phyloP scores from a whole-genome alignment of 2,888 invertebrate genomes.

The Drosophila seclusa region DNA sequence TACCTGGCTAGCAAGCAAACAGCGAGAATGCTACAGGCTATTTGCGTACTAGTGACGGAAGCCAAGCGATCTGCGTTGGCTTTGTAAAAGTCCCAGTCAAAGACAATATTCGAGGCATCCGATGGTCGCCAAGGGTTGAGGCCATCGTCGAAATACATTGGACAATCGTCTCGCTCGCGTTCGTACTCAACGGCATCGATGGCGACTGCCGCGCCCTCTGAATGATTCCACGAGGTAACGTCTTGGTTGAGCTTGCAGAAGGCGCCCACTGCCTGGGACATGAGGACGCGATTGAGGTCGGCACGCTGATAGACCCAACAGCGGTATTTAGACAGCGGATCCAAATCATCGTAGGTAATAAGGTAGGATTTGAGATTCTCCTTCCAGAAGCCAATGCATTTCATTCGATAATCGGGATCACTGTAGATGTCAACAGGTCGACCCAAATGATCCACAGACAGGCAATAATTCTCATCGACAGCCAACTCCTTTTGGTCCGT shows the following conservation, averaged over 20 bases:
- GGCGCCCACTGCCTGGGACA: constrained; percentile 95
- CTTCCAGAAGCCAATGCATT: constrained; percentile 99
- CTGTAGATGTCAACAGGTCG: constrained; percentile 97
- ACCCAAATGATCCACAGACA: constrained; percentile 98
- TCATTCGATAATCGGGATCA: constrained; percentile 98
- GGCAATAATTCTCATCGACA: constrained; percentile 97
- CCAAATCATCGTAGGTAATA: constrained; percentile 97
- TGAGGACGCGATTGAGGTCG: constrained; percentile 94
- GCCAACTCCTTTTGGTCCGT: constrained; percentile 97
- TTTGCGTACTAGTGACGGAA: constrained; percentile 4
- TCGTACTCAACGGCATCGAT: constrained; percentile 96
- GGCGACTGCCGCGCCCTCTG: constrained; percentile 96
- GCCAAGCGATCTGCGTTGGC: constrained; percentile 66
- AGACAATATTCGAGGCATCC: constrained; percentile 90
- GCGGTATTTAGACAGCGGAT: constrained; percentile 97
- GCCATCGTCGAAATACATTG: constrained; percentile 98
- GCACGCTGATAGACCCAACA: constrained; percentile 99
- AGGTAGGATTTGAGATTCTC: constrained; percentile 98
- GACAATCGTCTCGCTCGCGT: constrained; percentile 97
- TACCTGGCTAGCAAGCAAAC: constrained; percentile 39
- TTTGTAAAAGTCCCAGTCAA: constrained; percentile 87
- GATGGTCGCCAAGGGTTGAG: constrained; percentile 92
- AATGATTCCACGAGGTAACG: constrained; percentile 94
- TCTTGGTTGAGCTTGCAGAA: constrained; percentile 96
- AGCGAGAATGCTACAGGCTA: constrained; percentile 15